Evolutionary conservation across 2,888 invertebrate species (phyloP).

Genomic region (Megastigmus dorsalis): DNA sequence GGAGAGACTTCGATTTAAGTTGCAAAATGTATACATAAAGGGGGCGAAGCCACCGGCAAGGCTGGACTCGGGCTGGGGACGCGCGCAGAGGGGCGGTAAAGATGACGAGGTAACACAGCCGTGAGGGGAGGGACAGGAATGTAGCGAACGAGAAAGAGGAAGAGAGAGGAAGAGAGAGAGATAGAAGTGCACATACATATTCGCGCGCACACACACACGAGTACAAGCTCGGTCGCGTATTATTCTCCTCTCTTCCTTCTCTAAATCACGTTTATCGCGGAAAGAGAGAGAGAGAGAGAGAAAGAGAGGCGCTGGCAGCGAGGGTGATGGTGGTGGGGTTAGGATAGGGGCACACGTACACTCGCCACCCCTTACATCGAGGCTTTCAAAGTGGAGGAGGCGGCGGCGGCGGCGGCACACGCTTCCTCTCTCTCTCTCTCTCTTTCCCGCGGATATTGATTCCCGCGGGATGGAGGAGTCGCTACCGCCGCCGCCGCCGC

Average conservation of each 20-base stretch:
- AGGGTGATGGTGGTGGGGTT: conserved; percentile 65
- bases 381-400: conserved; percentile 52
- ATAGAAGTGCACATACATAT: no score
- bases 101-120: conserved; percentile 17
- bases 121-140: not conserved
- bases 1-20: conserved; percentile 14
- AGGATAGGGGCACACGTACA: conserved; percentile 49
- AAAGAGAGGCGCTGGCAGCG: conserved; percentile 56
- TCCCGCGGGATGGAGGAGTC: conserved; percentile 68
- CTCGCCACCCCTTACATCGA: conserved; percentile 41
- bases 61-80: not conserved
- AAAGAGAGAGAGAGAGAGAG: conserved; percentile 55
- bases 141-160: not conserved
- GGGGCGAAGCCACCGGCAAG: not conserved
- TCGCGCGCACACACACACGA: no score
- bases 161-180: no score
- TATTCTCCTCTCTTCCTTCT: conserved; percentile 62
- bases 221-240: conserved; percentile 55
- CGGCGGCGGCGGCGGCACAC: not conserved
- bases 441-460: conserved; percentile 72
- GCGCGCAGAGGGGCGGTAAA: not conserved
- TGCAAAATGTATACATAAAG: conserved; percentile 7
- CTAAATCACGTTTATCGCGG: conserved; percentile 71
- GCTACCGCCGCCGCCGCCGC: conserved; percentile 9
- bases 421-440: conserved; percentile 4